Base-by-base conservation (phyloP, 2,113 vertebrate genomes). In the Australoheros scitulus region DNA sequence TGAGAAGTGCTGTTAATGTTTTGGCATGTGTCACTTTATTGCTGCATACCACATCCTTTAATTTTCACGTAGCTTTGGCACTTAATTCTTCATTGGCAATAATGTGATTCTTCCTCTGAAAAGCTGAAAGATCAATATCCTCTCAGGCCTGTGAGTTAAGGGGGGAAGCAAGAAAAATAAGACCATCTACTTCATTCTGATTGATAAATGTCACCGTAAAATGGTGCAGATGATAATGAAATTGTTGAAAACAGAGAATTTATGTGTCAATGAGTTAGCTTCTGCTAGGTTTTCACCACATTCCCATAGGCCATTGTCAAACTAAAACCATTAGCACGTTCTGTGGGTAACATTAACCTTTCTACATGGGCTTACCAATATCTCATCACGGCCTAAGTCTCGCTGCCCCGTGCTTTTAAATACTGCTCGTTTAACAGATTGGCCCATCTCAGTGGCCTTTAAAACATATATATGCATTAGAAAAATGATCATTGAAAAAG, bases 101-200 rank as follows among this genome's bases (percentile, higher is more conserved):
- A 93, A 93, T 81, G 92, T 91, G 94, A 92, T 93, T 92, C 88
- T 90, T 93, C 89, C 83, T 76, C 88, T 77, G 86, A 92, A 94
- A 88, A 94, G 92, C 94, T 93, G 91, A 92, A 92, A 93, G 90
- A 95, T 95, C 94, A 92, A 95, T 95, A 94, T 91, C 88, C 93
- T 94, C 92, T 92, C 91, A 91, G 88, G 89, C 82, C 88, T 56
- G 50, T 52, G 87, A 87, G 90, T 92, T 93, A 91, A 91, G 85
- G 59, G 77, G 75, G 70, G 87, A 91, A 89, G 88, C 88, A 84
- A 88, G 92, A 90, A 87, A 93, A 92, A 93, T 89, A 91, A 91
- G 83, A 90, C 83, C 89, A 92, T 94, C 91, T 84, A 88, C 91
- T 93, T 90, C 92, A 92, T 91, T 84, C 88, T 88, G 74, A 80